A percentile compares a stretch with the other conserved stretches of the same genome.
These are phyloP conservation scores for Drosophila equinoxialis DNA, from an alignment of 1,140 invertebrate species.

Conservation along the genomic window DNA sequence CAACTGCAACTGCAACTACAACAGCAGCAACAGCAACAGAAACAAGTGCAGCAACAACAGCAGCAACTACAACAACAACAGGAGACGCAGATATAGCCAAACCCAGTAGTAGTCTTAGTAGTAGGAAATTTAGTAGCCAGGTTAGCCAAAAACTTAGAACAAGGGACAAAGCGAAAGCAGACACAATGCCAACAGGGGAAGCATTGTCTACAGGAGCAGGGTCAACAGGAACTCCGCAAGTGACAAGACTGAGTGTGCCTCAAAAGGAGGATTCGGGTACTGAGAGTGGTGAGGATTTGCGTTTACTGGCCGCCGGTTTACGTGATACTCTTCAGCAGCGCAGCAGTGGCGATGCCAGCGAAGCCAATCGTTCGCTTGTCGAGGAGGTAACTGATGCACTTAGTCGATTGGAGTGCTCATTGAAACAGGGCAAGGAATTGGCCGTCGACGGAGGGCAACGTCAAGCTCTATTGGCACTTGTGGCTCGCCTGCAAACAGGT, in stretches of 20 bases:
- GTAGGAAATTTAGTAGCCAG: slow-evolving; percentile 62
- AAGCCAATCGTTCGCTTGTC: slow-evolving; percentile 84
- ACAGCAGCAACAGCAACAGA: slow-evolving; percentile 28
- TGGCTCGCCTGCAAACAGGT: slow-evolving; percentile 89
- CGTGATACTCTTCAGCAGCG: slow-evolving; percentile 74
- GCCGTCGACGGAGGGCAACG: slow-evolving; percentile 84
- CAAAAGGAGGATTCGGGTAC: slow-evolving; percentile 86
- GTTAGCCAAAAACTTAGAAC: slow-evolving; percentile 57
- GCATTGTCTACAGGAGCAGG: slow-evolving; percentile 3
- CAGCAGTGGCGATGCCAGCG: slow-evolving; percentile 51
- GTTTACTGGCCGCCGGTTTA: slow-evolving; percentile 79
- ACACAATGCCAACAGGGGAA: slow-evolving; percentile 31
- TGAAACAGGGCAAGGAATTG: slow-evolving; percentile 85
- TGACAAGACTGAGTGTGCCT: slow-evolving; percentile 70
- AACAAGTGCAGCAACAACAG: slow-evolving; percentile 35
- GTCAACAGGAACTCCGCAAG: slow-evolving; percentile 23
- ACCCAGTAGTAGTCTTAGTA: slow-evolving; percentile 29
- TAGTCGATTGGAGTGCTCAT: slow-evolving; percentile 88
- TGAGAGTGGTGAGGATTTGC: slow-evolving; percentile 87
- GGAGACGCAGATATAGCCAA: slow-evolving; percentile 19
- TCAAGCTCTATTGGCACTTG: slow-evolving; percentile 88
- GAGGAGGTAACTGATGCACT: slow-evolving; percentile 91
- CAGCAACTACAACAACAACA: slow-evolving; percentile 40
- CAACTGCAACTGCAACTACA: slow-evolving; percentile 29
- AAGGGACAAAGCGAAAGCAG: slow-evolving; percentile 45